A percentile compares a stretch with the other conserved stretches of the same genome.
phyloP scores from a whole-genome alignment of 2,797 vertebrate genomes.

The Steatocranus sp. region DNA sequence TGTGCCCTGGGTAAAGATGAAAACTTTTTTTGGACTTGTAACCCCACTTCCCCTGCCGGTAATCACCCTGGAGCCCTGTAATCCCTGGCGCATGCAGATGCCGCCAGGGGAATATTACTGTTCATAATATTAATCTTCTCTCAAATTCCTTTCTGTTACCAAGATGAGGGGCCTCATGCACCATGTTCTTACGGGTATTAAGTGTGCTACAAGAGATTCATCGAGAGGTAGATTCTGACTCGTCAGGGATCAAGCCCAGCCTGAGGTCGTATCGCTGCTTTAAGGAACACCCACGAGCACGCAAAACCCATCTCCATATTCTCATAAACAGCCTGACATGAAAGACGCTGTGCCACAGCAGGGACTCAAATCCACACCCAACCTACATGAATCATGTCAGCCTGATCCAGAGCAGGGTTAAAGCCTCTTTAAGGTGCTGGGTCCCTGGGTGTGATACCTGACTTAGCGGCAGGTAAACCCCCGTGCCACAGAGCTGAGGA shows the following conservation, averaged over 20 bases:
- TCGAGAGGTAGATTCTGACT: slow-evolving; percentile 78
- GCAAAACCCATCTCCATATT: slow-evolving; percentile 71
- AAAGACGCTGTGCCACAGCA: slow-evolving; percentile 64
- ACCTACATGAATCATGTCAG: slow-evolving; percentile 72
- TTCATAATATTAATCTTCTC: slow-evolving; percentile 88
- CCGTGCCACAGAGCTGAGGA: slow-evolving; percentile 44
- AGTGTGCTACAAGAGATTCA: slow-evolving; percentile 83
- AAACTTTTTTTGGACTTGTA: slow-evolving; percentile 80
- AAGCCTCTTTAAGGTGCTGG: slow-evolving; percentile 77
- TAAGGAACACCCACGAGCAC: slow-evolving; percentile 70
- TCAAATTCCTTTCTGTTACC: slow-evolving; percentile 81
- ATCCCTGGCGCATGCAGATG: slow-evolving; percentile 85
- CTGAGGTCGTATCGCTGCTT: slow-evolving; percentile 74
- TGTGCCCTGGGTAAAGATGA: slow-evolving; percentile 67
- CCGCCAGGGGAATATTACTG: slow-evolving; percentile 87
- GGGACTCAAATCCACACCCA: slow-evolving; percentile 69
- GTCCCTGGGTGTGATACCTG: slow-evolving; percentile 73
- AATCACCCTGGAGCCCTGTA: slow-evolving; percentile 87
- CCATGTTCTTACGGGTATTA: slow-evolving; percentile 79
- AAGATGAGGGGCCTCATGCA: slow-evolving; percentile 73
- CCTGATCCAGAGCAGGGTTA: slow-evolving; percentile 71
- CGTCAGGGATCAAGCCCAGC: slow-evolving; percentile 78
- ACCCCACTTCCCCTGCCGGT: slow-evolving; percentile 80
- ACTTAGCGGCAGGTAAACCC: slow-evolving; percentile 73
- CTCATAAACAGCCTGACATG: slow-evolving; percentile 75